These are phyloP conservation scores for Lasiommata megera DNA, from an alignment of 2,888 invertebrate species.

Conservation along the genomic window DNA sequence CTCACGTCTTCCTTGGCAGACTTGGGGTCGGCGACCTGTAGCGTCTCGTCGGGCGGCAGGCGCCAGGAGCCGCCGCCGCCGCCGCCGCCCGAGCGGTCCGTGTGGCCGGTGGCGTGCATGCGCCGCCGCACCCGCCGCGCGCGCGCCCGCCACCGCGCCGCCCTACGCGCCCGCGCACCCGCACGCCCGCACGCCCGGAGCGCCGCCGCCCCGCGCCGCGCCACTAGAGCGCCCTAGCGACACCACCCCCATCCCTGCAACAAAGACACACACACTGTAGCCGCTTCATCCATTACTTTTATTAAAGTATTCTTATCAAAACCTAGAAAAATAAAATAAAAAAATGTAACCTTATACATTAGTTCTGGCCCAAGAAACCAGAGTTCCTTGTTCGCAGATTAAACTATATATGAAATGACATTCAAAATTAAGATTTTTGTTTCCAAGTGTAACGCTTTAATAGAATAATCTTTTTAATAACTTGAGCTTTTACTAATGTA, in stretches of 20 bases:
- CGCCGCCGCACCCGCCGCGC: constrained; percentile 82
- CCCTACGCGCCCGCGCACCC: constrained; percentile 66
- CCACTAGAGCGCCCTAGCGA: constrained; percentile 42
- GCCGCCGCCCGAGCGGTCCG: constrained; percentile 89
- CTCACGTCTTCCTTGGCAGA: constrained; percentile 86
- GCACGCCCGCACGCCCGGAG: constrained; percentile 37
- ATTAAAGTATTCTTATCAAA: too few relatives aligned
- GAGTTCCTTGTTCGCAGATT: too few relatives aligned
- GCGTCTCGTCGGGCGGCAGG: constrained; percentile 94
- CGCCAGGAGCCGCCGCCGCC: constrained; percentile 89
- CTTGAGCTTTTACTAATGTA: too few relatives aligned
- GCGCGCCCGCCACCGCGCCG: constrained; percentile 83
- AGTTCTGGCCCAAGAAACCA: too few relatives aligned
- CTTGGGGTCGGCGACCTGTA: constrained; percentile 94
- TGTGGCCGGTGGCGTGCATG: constrained; percentile 95
- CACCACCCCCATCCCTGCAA: constrained; percentile 56
- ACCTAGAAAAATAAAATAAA: too few relatives aligned
- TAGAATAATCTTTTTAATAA: too few relatives aligned
- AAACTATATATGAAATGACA: too few relatives aligned
- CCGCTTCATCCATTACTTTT: too few relatives aligned
- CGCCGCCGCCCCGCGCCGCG: constrained; percentile 42
- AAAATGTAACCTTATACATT: too few relatives aligned
- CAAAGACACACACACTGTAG: constrained; percentile 7
- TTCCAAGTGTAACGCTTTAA: too few relatives aligned
- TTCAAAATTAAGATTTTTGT: too few relatives aligned